Evolutionary conservation across 2,888 invertebrate species (phyloP), one percentile per base, ranked within the genome.

Genomic region (Cryptocephalus moraei): DNA sequence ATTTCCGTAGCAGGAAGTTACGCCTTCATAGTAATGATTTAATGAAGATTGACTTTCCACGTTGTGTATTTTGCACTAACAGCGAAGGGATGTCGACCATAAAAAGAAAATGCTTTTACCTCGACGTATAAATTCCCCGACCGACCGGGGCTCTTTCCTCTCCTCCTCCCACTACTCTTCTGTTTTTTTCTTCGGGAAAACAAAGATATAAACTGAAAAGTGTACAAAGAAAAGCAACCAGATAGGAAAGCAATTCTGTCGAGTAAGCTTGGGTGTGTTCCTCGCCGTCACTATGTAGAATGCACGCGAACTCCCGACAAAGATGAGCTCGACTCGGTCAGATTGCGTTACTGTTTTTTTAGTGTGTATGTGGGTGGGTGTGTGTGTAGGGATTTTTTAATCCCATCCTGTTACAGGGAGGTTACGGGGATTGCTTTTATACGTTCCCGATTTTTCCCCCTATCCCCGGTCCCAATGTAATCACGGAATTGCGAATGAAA

Each of bases 231-330:
- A 59, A 54, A 52, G 58, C 55, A 54, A 22, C 22, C 52, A 58
- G 58, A 60, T 55, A 56, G 59, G 54, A 56, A 60, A 60, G 56
- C 60, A 62, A 62, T 64, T 62, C 60, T 60, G 62, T 59, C 56
- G 60, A 64, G 62, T 64, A 64, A 62, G 62, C 63, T 22, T 60
- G 61, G 63, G 63, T 63, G 63, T 62, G 63, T 60, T 61, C 56
- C 54, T 47, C 49, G 48, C 40, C 52, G 49, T 47, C 39, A 48
- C 46, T 56, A 58, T 58, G 58, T 57, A 57, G 53, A 50, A 49
- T 47, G 49, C 60, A 58, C 59, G 60, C 61, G 55, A 60, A 49
- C 55, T 54, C 53, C 53, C 53, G 52, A 55, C 56, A 51, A 51
- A 55, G 56, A 58, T 53, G 56, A 57, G 55, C 53, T 54, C 58